Evolutionary conservation across 2,113 vertebrate genomes (phyloP), one percentile per base, ranked within the genome.

Genomic region (Limnothrissa miodon): DNA sequence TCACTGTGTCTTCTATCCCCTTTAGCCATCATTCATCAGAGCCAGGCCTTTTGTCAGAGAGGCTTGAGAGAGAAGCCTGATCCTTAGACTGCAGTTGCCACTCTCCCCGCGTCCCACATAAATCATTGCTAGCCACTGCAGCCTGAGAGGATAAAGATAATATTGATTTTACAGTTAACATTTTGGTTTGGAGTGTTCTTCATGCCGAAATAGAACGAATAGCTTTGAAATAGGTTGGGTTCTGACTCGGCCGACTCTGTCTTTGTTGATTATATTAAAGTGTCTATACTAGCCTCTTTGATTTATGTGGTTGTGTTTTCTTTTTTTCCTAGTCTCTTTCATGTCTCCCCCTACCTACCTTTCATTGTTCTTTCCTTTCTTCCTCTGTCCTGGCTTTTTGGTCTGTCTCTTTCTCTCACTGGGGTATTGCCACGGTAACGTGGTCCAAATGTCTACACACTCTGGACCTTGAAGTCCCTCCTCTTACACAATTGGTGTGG

Each of bases 101-200:
- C 87, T 70, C 84, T 79, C 83, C 45, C 87, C 86, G 87, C 88
- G 83, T 85, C 80, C 88, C 90, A 89, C 87, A 81, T 66, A 93
- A 91, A 91, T 89, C 83, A 88, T 44, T 83, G 80, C 15, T 70
- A 13, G 62, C 62, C 62, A 36, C 62, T 70, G 62, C 36, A 17
- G 62, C 62, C 29, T 33, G 25, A 70, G 88, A 90, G 84, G 81
- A 82, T 89, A 85, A 44, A 85, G 79, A 84, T 83, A 80, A 85
- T 82, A 70, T 46, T 0, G 80, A 88, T 89, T 92, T 90, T 87
- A 83, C 89, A 66, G 78, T 87, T 90, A 90, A 83, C 46, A 29
- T 74, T 4, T 56, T 78, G 81, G 82, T 36, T 33, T 51, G 39
- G 4, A 84, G 80, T n/a, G 0, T 3, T 83, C 82, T 17, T 17